These are phyloP conservation scores for Pseudomyrmex pallidus DNA, from an alignment of 1,140 invertebrate genomes.

Conservation along the genomic window DNA sequence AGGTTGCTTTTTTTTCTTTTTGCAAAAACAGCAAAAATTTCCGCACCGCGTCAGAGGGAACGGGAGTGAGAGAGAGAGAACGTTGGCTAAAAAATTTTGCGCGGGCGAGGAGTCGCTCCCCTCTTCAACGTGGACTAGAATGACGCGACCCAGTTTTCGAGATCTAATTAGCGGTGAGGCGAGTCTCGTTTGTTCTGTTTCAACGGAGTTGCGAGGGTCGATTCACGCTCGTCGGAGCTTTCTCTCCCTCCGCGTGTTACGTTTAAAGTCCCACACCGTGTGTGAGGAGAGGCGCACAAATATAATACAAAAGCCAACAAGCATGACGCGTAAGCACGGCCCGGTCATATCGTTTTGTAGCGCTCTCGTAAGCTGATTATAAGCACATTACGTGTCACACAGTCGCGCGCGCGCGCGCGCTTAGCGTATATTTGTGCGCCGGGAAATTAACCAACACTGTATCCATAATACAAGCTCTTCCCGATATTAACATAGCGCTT, in stretches of 20 bases:
- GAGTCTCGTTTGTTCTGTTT: constrained; percentile 61
- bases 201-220: constrained; percentile 31
- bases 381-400: background rate
- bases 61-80: background rate
- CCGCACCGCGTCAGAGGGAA: background rate
- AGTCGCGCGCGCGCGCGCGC: background rate
- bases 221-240: constrained; percentile 10
- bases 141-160: constrained; percentile 65
- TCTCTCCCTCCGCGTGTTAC: background rate
- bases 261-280: background rate
- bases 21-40: constrained; percentile 17
- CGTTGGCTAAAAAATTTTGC: constrained; percentile 40
- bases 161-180: constrained; percentile 70
- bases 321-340: background rate
- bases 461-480: constrained; percentile 17
- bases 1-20: background rate
- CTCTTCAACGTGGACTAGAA: constrained; percentile 11
- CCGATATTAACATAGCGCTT: constrained; percentile 2
- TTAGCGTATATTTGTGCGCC: constrained; percentile 24
- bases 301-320: constrained; percentile 8
- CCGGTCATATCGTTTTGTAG: constrained; percentile 20
- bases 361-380: constrained; percentile 2
- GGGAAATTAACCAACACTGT: constrained; percentile 31
- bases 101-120: background rate
- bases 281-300: constrained; percentile 16